Conservation (phyloP, 2,797 vertebrate genomes). For the Sternotherus odoratus region DNA sequence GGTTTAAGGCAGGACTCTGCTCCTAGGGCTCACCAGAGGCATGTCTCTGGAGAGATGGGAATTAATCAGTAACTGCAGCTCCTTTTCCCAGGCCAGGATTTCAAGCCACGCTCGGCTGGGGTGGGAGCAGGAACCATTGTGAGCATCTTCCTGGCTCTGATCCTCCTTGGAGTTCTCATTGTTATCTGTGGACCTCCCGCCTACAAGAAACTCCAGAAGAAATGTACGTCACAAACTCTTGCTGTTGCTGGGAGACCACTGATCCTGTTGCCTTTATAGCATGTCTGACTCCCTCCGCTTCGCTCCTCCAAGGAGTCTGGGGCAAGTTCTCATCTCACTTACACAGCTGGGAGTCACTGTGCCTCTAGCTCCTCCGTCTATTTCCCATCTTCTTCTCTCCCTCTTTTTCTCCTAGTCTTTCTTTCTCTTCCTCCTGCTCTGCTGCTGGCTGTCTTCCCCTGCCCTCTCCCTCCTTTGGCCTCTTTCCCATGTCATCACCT, state of each 20-base stretch:
- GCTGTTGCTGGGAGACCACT: background rate
- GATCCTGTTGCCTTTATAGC: rapidly evolving
- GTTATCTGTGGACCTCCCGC: slow-evolving; percentile 68
- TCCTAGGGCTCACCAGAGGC: rapidly evolving
- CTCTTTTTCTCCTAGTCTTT: background rate
- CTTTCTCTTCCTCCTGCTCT: rapidly evolving
- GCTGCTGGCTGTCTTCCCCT: rapidly evolving
- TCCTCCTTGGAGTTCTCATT: slow-evolving; percentile 63
- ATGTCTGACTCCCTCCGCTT: background rate
- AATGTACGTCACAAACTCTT: slow-evolving; percentile 69
- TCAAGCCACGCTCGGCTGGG: background rate
- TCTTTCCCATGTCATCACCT: background rate
- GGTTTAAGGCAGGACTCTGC: background rate
- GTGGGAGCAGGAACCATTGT: background rate
- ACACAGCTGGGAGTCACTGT: background rate
- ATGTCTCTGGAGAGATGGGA: background rate
- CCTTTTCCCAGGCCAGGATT: slow-evolving; percentile 67
- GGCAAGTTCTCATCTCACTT: background rate
- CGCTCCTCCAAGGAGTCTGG: background rate
- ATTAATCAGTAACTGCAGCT: rapidly evolving
- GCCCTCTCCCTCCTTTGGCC: rapidly evolving
- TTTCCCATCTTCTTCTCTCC: background rate
- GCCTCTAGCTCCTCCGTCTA: background rate
- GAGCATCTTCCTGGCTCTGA: slow-evolving; percentile 77
- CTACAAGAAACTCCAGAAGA: slow-evolving; percentile 79